phyloP scores from a whole-genome alignment of 1,140 invertebrate genomes.

The Bombus polaris region DNA sequence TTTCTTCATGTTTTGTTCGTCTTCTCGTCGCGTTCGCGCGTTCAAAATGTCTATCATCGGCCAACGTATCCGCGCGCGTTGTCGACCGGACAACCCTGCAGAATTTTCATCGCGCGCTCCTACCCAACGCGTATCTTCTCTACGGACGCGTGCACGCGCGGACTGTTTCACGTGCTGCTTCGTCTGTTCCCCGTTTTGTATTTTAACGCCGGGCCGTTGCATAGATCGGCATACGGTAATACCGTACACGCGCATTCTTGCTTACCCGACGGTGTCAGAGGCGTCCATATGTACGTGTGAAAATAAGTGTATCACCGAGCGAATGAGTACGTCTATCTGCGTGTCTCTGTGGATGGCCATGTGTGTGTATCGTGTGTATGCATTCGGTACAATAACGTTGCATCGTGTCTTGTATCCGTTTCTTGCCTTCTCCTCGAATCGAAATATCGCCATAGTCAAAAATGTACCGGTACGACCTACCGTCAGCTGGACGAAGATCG shows the following conservation, averaged over 20 bases:
- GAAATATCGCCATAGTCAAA: conserved; percentile 55
- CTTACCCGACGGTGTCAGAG: neutral
- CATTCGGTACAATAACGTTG: conserved; percentile 45
- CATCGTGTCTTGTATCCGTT: conserved; percentile 49
- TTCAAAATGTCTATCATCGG: conserved; percentile 2
- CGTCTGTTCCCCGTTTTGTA: conserved; percentile 47
- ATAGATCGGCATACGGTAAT: neutral
- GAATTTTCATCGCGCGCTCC: conserved; percentile 21
- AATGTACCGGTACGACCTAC: conserved; percentile 42
- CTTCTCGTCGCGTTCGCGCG: neutral
- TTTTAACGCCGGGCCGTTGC: conserved; percentile 25
- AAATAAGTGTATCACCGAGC: conserved; percentile 19
- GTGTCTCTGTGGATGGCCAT: conserved; percentile 31
- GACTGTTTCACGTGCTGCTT: conserved; percentile 35
- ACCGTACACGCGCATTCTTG: neutral
- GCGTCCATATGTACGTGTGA: neutral
- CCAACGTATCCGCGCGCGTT: conserved; percentile 36
- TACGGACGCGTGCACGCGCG: conserved; percentile 49
- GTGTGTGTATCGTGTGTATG: conserved; percentile 12
- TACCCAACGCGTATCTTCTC: conserved; percentile 32
- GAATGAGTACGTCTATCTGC: neutral
- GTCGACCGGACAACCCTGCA: conserved; percentile 33
- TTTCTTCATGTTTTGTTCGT: neutral
- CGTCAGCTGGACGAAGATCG: conserved; percentile 58
- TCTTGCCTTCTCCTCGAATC: conserved; percentile 54